A percentile compares a stretch with the other conserved stretches of the same genome.
Conservation (phyloP, 2,113 vertebrate species). For the Austrofundulus limnaeus region DNA sequence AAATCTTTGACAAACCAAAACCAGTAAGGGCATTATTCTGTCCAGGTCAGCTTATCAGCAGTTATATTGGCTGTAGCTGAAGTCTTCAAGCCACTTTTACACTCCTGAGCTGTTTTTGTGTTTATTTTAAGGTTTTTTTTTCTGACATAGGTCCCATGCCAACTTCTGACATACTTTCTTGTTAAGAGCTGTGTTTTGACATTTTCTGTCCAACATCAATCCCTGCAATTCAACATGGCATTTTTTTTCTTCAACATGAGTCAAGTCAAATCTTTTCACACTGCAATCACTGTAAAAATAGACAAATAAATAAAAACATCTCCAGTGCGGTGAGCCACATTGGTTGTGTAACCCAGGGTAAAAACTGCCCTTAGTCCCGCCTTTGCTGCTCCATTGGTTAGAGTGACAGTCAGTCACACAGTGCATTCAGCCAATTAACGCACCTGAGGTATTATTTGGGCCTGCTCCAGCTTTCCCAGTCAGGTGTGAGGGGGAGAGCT, state of each 20-base stretch:
- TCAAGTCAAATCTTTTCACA: constrained; percentile 42
- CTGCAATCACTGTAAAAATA: constrained; percentile 13
- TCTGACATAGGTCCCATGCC: constrained; percentile 25
- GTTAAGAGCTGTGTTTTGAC: constrained; percentile 45
- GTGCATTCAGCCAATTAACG: no score
- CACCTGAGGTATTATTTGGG: no score
- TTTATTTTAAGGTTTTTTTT: constrained; percentile 13
- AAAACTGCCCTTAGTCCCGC: no score
- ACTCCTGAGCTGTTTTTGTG: constrained; percentile 10
- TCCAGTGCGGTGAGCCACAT: background rate
- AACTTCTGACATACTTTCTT: constrained; percentile 41
- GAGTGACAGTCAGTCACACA: no score
- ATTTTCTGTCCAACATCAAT: constrained; percentile 44
- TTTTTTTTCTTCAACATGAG: constrained; percentile 29
- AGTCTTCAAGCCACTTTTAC: constrained; percentile 31
- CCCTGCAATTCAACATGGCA: constrained; percentile 35
- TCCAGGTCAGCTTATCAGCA: constrained; percentile 34
- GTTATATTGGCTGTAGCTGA: constrained; percentile 34
- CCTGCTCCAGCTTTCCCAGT: no score
- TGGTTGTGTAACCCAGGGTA: no score
- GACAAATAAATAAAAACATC: no score
- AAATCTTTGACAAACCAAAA: constrained; percentile 26
- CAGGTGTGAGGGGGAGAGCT: no score
- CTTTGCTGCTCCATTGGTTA: no score
- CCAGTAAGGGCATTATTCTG: constrained; percentile 31